Percentiles rank a stretch among this genome's conserved stretches.
These are phyloP conservation scores for Chrysomallon squamiferum DNA, from an alignment of 1,140 invertebrate genomes.

Conservation along the genomic window DNA sequence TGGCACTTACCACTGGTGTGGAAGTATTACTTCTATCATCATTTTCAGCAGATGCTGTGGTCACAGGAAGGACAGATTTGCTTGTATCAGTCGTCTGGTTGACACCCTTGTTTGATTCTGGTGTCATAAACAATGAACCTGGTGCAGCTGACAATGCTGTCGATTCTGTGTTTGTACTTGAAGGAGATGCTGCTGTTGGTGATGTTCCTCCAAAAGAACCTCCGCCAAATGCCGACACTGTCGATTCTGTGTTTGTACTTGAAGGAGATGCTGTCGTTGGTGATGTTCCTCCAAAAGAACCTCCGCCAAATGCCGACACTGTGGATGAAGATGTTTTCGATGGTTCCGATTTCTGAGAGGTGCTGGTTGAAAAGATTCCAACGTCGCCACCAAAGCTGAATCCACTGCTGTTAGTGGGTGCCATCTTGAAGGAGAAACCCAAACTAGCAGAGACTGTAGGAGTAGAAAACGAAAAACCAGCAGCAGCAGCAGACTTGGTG, in stretches of 20 bases:
- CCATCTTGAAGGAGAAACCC: too few relatives aligned
- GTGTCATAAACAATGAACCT: not conserved
- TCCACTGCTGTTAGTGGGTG: too few relatives aligned
- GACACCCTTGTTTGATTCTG: too few relatives aligned
- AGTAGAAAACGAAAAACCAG: too few relatives aligned
- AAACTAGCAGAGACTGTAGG: too few relatives aligned
- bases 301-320: not conserved
- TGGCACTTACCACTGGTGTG: not conserved
- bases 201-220: not conserved
- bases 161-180: not conserved
- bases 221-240: not conserved
- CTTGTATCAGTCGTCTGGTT: not conserved
- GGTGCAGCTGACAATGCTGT: not conserved
- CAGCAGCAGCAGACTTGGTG: too few relatives aligned
- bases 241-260: not conserved
- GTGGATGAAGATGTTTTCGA: not conserved
- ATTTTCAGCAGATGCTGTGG: not conserved
- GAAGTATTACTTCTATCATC: not conserved
- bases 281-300: not conserved
- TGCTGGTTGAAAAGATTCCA: too few relatives aligned
- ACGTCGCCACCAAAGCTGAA: too few relatives aligned
- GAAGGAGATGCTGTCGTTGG: not conserved
- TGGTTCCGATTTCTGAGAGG: not conserved
- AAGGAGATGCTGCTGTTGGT: not conserved
- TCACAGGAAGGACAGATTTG: not conserved